phyloP scores from a whole-genome alignment of 2,888 invertebrate genomes.

The Drosophila buzzatii region DNA sequence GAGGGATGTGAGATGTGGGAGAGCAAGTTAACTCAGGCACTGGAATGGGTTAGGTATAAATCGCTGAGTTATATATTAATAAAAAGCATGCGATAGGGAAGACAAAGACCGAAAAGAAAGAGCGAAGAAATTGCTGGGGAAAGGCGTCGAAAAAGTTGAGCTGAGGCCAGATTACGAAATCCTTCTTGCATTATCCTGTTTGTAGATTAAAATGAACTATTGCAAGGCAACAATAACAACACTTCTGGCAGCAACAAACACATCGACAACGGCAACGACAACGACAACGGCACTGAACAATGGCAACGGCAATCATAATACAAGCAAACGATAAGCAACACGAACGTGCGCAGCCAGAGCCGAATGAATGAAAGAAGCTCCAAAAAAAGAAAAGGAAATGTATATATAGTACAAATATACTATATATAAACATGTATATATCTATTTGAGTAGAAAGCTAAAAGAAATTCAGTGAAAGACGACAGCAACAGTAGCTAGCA shows the following conservation, averaged over 20 bases:
- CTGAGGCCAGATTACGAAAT: slow-evolving; percentile 74
- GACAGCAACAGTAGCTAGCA: slow-evolving; percentile 33
- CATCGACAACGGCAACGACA: slow-evolving; percentile 42
- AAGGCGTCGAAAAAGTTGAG: slow-evolving; percentile 46
- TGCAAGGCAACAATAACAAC: slow-evolving; percentile 64
- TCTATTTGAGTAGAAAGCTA: slow-evolving; percentile 24
- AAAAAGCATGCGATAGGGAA: slow-evolving; percentile 54
- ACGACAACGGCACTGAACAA: slow-evolving; percentile 55
- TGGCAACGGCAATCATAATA: slow-evolving; percentile 74
- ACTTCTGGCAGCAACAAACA: slow-evolving; percentile 25
- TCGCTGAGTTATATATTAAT: slow-evolving; percentile 62
- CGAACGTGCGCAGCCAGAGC: slow-evolving; percentile 59
- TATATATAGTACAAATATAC: background rate
- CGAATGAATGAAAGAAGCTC: slow-evolving; percentile 40
- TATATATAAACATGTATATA: slow-evolving; percentile 23
- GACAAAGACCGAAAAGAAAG: slow-evolving; percentile 51
- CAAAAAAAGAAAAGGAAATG: slow-evolving; percentile 14
- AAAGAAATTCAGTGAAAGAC: slow-evolving; percentile 73
- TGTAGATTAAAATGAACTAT: slow-evolving; percentile 81
- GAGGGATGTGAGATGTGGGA: background rate
- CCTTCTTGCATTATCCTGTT: slow-evolving; percentile 79
- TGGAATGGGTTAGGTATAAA: slow-evolving; percentile 29
- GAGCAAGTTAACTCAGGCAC: background rate
- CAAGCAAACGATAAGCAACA: slow-evolving; percentile 78
- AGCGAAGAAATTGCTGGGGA: slow-evolving; percentile 3